A percentile compares a stretch with the other conserved stretches of the same genome.
phyloP scores from a whole-genome alignment of 2,888 invertebrate species.

The Tipula helvola region DNA sequence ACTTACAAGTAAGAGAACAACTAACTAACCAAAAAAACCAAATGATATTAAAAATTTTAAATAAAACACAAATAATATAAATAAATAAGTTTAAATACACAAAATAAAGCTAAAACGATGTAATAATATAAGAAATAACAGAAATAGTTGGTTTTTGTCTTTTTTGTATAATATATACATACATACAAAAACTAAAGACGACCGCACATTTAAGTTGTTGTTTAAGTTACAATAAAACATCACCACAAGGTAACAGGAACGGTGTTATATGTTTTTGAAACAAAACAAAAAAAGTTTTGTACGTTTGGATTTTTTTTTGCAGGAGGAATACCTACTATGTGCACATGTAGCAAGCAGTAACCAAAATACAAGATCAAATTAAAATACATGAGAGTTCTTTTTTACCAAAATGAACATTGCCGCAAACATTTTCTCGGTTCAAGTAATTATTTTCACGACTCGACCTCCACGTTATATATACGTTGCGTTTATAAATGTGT shows the following conservation, averaged over 20 bases:
- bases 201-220: neutral
- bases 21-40: neutral
- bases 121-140: neutral
- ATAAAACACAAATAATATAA: neutral
- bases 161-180: neutral
- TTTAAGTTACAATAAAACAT: conserved; percentile 6
- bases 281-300: neutral
- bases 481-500: neutral
- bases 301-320: neutral
- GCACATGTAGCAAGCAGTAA: neutral
- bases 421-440: neutral
- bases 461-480: neutral
- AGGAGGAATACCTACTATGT: neutral
- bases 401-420: neutral
- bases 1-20: neutral
- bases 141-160: neutral
- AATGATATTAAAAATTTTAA: neutral
- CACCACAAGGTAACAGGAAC: conserved; percentile 9
- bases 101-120: neutral
- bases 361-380: neutral
- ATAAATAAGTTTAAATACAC: neutral
- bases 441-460: neutral
- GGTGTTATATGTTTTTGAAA: neutral
- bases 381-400: neutral
- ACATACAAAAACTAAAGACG: neutral